Conservation (phyloP, 2,113 vertebrate species). For the Cairina moschata region DNA sequence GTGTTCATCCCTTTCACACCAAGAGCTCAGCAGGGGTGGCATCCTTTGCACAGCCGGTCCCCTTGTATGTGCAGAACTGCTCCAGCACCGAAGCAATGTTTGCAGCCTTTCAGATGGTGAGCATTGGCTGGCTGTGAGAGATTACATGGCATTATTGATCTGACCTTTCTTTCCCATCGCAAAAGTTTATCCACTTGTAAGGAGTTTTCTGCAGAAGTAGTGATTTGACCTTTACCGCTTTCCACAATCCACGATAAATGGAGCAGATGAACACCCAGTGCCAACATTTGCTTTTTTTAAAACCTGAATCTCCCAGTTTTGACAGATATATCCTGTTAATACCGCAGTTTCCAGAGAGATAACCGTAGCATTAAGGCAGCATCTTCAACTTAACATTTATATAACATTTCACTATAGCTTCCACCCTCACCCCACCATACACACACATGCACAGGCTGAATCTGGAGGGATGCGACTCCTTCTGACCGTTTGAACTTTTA, state of each 20-base stretch:
- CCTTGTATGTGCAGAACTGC: not conserved
- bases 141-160: not conserved
- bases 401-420: not conserved
- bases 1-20: rapidly evolving
- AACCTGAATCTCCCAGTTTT: not conserved
- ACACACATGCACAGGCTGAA: not conserved
- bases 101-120: not conserved
- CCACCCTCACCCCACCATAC: not conserved
- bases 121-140: not conserved
- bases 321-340: not conserved
- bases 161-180: constrained; percentile 23
- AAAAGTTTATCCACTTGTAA: constrained; percentile 31
- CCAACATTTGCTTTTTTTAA: not conserved
- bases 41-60: not conserved
- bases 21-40: not conserved
- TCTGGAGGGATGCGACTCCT: not conserved
- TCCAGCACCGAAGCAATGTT: not conserved
- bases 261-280: not conserved
- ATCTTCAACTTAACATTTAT: constrained; percentile 17
- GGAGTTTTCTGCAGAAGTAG: not conserved
- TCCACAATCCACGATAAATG: not conserved
- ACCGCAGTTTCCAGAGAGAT: not conserved
- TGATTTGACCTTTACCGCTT: constrained; percentile 18
- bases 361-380: not conserved
- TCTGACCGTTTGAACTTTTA: constrained; percentile 23